These are phyloP conservation scores for Centrocercus urophasianus DNA, from an alignment of 2,113 vertebrate species.

Conservation along the genomic window DNA sequence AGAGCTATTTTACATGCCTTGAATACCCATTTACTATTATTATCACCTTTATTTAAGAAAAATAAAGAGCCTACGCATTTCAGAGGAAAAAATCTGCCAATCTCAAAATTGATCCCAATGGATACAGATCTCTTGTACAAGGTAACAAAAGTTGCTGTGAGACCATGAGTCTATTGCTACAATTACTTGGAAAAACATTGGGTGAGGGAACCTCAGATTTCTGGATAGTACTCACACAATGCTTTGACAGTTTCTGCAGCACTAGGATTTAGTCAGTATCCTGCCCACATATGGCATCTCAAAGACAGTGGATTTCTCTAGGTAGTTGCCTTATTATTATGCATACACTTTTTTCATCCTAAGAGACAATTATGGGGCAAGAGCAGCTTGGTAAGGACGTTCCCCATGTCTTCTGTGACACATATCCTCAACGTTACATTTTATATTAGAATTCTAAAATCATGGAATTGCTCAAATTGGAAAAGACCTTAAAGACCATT, in stretches of 20 bases:
- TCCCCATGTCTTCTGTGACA: rapidly evolving
- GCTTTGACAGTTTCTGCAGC: neutral
- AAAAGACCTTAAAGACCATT: too few species aligned
- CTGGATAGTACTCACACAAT: neutral
- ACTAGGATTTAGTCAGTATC: neutral
- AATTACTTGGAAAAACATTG: rapidly evolving
- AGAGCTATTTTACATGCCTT: neutral
- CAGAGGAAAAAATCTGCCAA: neutral
- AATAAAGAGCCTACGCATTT: neutral
- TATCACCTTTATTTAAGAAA: neutral
- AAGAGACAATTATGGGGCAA: neutral
- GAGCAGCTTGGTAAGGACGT: neutral
- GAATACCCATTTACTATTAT: neutral
- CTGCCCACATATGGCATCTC: rapidly evolving
- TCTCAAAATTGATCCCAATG: neutral
- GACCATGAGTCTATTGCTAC: neutral
- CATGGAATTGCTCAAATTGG: too few species aligned
- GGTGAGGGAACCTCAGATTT: neutral
- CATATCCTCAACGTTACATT: rapidly evolving
- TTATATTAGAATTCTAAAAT: neutral
- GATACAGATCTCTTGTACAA: rapidly evolving
- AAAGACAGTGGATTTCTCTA: neutral
- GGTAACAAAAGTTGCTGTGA: neutral
- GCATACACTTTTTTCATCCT: neutral
- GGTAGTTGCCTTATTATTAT: neutral